Percentiles rank a stretch among this genome's conserved stretches.
Conservation (phyloP, 2,888 invertebrate species). For the Acleris emargana region DNA sequence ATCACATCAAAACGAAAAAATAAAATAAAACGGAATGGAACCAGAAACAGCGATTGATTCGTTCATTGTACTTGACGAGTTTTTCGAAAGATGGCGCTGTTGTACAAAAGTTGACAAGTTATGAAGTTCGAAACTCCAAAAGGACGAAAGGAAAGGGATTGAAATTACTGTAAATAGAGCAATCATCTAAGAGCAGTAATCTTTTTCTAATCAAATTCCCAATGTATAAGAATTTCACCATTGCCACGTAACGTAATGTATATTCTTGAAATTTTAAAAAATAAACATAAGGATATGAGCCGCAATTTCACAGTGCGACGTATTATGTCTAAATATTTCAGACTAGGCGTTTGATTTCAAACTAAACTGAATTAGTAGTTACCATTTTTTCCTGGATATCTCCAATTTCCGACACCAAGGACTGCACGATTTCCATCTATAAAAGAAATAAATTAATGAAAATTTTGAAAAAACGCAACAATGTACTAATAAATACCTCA, state of each 20-base stretch:
- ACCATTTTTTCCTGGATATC: constrained; percentile 59
- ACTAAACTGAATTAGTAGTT: neutral
- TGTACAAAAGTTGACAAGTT: constrained; percentile 23
- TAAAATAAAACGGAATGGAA: constrained; percentile 54
- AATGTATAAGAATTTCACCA: constrained; percentile 15
- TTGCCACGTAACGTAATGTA: neutral
- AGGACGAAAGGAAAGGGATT: neutral
- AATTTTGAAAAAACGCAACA: no score
- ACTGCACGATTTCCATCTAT: constrained; percentile 50
- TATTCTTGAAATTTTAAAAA: neutral
- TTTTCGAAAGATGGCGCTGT: constrained; percentile 59
- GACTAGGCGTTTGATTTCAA: constrained; percentile 11
- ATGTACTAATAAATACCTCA: no score
- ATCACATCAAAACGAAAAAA: constrained; percentile 58
- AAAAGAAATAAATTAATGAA: no score
- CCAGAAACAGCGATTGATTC: constrained; percentile 41
- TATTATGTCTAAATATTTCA: neutral
- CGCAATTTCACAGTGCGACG: neutral
- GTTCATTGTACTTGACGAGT: constrained; percentile 28
- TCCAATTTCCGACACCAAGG: constrained; percentile 54
- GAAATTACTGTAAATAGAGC: no score
- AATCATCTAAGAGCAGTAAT: no score
- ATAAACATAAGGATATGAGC: neutral
- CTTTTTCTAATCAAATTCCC: neutral
- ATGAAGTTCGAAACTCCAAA: no score